Conservation (phyloP, 2,888 invertebrate species). For the Amphiduros pacificus region DNA sequence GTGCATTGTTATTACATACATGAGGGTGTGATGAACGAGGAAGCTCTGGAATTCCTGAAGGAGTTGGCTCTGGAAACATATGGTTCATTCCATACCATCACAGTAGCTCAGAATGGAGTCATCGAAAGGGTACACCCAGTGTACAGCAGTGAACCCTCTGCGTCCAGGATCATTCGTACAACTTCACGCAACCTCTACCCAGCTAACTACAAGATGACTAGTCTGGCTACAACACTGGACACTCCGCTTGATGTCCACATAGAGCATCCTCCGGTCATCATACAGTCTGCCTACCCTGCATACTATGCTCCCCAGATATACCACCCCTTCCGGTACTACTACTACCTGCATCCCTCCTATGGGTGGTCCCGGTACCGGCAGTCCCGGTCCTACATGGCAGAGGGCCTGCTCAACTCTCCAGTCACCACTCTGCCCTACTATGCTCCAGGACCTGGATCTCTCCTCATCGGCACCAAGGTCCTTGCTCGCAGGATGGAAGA, state of each 20-base stretch:
- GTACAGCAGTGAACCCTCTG: slow-evolving; percentile 45
- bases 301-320: no score
- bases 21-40: slow-evolving; percentile 42
- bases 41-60: slow-evolving; percentile 51
- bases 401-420: slow-evolving; percentile 39
- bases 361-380: slow-evolving; percentile 42
- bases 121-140: slow-evolving; percentile 53
- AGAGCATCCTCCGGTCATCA: not conserved
- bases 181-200: slow-evolving; percentile 42
- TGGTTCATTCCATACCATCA: slow-evolving; percentile 54
- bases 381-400: slow-evolving; percentile 42
- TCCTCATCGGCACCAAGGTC: slow-evolving; percentile 51
- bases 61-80: slow-evolving; percentile 54
- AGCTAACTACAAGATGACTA: slow-evolving; percentile 23
- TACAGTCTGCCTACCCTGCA: not conserved
- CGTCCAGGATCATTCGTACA: slow-evolving; percentile 44
- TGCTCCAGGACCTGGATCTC: slow-evolving; percentile 50
- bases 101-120: slow-evolving; percentile 48
- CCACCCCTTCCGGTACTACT: slow-evolving; percentile 21
- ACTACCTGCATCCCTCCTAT: slow-evolving; percentile 15
- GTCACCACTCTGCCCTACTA: slow-evolving; percentile 21
- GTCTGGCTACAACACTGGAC: slow-evolving; percentile 4
- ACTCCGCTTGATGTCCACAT: slow-evolving; percentile 5
- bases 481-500: slow-evolving; percentile 52
- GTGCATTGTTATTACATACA: slow-evolving; percentile 55